A percentile compares a stretch with the other conserved stretches of the same genome.
phyloP scores from a whole-genome alignment of 92 coral and sea anemone genomes.

The Palythoa caribaeorum region DNA sequence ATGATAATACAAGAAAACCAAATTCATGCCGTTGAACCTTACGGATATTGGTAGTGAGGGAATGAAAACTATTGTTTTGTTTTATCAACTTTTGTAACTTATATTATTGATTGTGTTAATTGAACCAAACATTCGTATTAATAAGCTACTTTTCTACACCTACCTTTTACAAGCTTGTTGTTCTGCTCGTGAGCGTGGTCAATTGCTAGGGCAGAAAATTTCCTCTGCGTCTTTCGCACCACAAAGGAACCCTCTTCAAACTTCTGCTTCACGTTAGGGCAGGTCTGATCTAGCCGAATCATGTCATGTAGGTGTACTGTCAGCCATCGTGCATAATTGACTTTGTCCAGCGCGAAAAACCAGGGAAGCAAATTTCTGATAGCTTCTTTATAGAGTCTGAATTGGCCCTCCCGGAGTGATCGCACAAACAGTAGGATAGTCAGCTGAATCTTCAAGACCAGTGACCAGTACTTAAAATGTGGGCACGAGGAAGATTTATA shows the following conservation, averaged over 20 bases:
- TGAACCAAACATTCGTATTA: not conserved
- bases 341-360: slow-evolving; percentile 54
- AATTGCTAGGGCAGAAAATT: too few relatives aligned
- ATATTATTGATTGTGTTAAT: not conserved
- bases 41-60: not conserved
- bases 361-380: slow-evolving; percentile 51
- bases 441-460: slow-evolving; percentile 43
- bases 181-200: too few relatives aligned
- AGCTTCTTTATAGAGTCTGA: slow-evolving; percentile 34
- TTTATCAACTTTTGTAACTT: not conserved
- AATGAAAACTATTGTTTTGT: not conserved
- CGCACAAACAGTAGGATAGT: slow-evolving; percentile 32
- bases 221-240: slow-evolving; percentile 40
- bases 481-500: slow-evolving; percentile 18
- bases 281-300: slow-evolving; percentile 33
- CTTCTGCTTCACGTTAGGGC: slow-evolving; percentile 36
- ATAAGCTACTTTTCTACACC: not conserved
- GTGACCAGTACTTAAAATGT: slow-evolving; percentile 51
- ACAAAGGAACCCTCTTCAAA: slow-evolving; percentile 61
- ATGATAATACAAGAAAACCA: not conserved
- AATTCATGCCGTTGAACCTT: not conserved
- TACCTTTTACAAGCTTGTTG: slow-evolving; percentile 1
- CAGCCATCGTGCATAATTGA: slow-evolving; percentile 59
- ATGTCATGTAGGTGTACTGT: slow-evolving; percentile 66
- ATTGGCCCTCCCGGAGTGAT: slow-evolving; percentile 49